Evolutionary conservation across 2,797 vertebrate species (phyloP).

Genomic region (Falco naumanni): DNA sequence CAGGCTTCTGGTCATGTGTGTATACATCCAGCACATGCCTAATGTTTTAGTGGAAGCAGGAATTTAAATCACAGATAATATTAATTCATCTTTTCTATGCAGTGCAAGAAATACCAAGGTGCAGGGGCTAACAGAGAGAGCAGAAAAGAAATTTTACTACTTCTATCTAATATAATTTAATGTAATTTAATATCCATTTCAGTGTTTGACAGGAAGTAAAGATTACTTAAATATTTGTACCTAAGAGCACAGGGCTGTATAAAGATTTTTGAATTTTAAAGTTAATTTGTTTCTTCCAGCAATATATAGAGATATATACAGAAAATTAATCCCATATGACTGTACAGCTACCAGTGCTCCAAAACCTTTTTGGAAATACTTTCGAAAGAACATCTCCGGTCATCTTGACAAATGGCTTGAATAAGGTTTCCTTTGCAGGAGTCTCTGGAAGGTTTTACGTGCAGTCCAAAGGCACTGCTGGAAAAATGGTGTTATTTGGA

Average conservation of each 20-base stretch:
- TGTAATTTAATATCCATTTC: constrained; percentile 55
- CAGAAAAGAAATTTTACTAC: neutral
- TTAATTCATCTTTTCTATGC: neutral
- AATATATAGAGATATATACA: constrained; percentile 32
- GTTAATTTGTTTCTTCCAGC: constrained; percentile 54
- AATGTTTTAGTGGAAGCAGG: neutral
- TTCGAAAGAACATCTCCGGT: constrained; percentile 51
- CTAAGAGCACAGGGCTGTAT: constrained; percentile 4
- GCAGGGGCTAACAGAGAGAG: neutral
- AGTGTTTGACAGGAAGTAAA: constrained; percentile 42
- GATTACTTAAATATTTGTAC: constrained; percentile 62
- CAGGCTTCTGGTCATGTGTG: neutral
- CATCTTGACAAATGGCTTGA: constrained; percentile 13
- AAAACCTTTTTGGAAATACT: constrained; percentile 42
- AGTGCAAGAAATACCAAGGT: neutral
- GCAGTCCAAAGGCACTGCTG: neutral
- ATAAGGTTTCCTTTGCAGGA: constrained; percentile 50
- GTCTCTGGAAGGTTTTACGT: neutral
- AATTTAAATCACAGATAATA: neutral
- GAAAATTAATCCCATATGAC: constrained; percentile 68
- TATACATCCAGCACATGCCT: neutral
- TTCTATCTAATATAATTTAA: constrained; percentile 33
- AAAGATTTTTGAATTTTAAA: constrained; percentile 61
- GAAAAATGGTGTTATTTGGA: constrained; percentile 9
- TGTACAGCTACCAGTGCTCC: constrained; percentile 24